phyloP scores from a whole-genome alignment of 2,797 vertebrate genomes.

The Pipistrellus nathusii region DNA sequence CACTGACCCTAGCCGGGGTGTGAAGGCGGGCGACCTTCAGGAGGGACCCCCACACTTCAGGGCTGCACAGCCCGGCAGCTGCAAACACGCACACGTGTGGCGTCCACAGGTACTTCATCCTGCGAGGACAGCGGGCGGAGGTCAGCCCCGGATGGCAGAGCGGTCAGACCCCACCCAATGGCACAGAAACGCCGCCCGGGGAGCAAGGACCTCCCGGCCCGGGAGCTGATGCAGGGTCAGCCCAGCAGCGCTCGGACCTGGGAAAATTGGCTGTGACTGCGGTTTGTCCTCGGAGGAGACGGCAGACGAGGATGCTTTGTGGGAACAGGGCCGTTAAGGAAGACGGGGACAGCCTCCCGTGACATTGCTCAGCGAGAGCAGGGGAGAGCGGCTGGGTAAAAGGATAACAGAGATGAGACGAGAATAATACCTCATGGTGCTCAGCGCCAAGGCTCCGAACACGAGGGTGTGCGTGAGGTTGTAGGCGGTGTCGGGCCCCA shows the following conservation, averaged over 20 bases:
- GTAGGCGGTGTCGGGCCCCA: conserved; percentile 94
- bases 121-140: conserved; percentile 80
- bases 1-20: conserved; percentile 90
- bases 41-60: conserved; percentile 92
- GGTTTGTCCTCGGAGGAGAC: background rate
- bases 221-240: background rate
- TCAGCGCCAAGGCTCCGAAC: conserved; percentile 95
- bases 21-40: conserved; percentile 90
- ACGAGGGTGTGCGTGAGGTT: conserved; percentile 94
- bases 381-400: background rate
- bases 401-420: background rate
- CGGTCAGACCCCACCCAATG: background rate
- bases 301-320: background rate
- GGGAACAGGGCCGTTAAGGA: background rate
- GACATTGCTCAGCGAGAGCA: background rate
- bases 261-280: background rate
- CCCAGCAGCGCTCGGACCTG: background rate
- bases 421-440: conserved; percentile 95
- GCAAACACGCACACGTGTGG: conserved; percentile 97
- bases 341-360: background rate
- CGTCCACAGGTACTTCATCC: conserved; percentile 99
- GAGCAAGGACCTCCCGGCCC: too few species aligned
- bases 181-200: too few species aligned
- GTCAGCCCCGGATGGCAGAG: too few species aligned
- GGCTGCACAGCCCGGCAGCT: conserved; percentile 95